Conservation (phyloP, 2,113 vertebrate species). For the Anhinga anhinga region DNA sequence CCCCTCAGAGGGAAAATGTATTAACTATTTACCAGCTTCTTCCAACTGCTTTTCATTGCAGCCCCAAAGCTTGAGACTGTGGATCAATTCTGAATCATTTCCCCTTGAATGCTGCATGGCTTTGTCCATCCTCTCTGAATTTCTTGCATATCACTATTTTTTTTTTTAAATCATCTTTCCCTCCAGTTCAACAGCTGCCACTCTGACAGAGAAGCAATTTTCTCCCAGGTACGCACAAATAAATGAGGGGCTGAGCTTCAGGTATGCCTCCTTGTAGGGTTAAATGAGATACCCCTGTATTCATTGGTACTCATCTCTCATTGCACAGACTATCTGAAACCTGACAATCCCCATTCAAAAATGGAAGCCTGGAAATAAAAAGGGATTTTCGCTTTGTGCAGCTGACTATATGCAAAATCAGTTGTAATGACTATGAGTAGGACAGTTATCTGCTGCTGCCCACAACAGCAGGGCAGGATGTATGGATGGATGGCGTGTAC, state of each 20-base stretch:
- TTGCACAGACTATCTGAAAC: background rate
- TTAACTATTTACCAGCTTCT: background rate
- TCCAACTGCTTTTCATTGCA: background rate
- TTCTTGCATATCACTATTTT: background rate
- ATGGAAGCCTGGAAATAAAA: background rate
- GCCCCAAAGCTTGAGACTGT: background rate
- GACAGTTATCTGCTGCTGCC: background rate
- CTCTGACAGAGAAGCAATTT: background rate
- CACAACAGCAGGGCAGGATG: background rate
- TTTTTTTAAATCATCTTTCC: background rate
- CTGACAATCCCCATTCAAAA: background rate
- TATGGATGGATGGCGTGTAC: accelerated
- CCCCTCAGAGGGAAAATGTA: background rate
- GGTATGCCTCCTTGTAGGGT: background rate
- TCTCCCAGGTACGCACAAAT: background rate
- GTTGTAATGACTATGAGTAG: background rate
- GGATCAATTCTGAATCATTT: background rate
- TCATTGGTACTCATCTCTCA: background rate
- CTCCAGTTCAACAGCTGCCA: background rate
- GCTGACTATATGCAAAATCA: background rate
- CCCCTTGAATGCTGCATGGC: background rate
- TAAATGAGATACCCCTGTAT: background rate
- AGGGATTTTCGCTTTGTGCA: background rate
- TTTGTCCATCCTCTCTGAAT: background rate
- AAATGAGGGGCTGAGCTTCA: background rate